Base-by-base conservation (phyloP, 2,113 vertebrate genomes). In the Numenius arquata region DNA sequence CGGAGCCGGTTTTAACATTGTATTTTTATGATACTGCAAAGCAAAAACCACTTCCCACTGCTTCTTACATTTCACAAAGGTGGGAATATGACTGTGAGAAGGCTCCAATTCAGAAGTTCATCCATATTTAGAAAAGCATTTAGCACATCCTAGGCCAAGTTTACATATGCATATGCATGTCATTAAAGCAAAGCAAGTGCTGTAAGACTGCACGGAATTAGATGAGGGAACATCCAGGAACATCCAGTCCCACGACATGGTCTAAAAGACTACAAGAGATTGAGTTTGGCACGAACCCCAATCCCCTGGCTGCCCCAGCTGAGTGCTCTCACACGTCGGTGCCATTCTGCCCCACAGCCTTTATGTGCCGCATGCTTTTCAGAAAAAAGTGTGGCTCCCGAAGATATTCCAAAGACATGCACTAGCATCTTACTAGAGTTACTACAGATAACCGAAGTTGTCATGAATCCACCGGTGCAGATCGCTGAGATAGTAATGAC, bases 61-160 rank as follows among this genome's bases (percentile, higher is more conserved):
- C 94, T 96, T 73, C 91, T 92, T 95, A 41, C 80, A 95, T 96
- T 85, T 92, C 92, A 78, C 95, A 92, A 76, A 97, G 95, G 91
- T 95, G 91, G 92, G 80, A 76, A 93, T 82, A 41, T 38, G 95
- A 16, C 91, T 95, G 50, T 55, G 91, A 78, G 89, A 79, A 73
- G n/a, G 89, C 89, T 93, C 70, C 32, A 3, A 40, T 80, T 93
- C 86, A 68, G 73, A 91, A 91, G 90, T 96, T 96, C 92, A 95
- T 95, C 96, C 95, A 68, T 94, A 96, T 95, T 96, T 96, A 96
- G 92, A 79, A 85, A 85, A 70, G 66, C 45, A 66, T 89, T 96
- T 88, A 93, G 92, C 90, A 78, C 88, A 75, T 87, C 89, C 84
- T 56, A 91, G 96, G 74, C 95, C 94, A 92, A 63, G 93, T 95